phyloP scores from a whole-genome alignment of 2,888 invertebrate species.

The Pachliopta kotzebuea region DNA sequence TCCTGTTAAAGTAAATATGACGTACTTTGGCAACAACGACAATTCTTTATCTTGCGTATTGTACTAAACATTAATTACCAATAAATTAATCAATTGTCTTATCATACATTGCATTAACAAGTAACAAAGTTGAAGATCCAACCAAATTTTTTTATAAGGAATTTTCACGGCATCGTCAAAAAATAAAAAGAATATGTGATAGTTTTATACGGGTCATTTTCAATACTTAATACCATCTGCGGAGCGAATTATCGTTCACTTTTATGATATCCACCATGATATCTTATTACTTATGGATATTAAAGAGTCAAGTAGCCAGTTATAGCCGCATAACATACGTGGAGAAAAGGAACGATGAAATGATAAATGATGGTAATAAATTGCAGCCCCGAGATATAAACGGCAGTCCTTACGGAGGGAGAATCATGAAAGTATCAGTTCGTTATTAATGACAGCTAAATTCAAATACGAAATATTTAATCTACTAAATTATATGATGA shows the following conservation, averaged over 20 bases:
- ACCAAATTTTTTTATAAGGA: background rate
- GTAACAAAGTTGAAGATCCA: background rate
- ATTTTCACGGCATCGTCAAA: background rate
- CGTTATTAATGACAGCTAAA: constrained; percentile 31
- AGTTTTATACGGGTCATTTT: constrained; percentile 5
- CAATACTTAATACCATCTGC: constrained; percentile 11
- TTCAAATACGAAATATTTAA: constrained; percentile 14
- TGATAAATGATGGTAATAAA: constrained; percentile 69
- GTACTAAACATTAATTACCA: background rate
- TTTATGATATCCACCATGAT: constrained; percentile 23
- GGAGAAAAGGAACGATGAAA: constrained; percentile 53
- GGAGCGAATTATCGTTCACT: constrained; percentile 16
- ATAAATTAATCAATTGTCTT: background rate
- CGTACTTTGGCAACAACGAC: background rate
- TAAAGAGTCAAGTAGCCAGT: constrained; percentile 30
- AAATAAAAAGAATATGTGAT: constrained; percentile 6
- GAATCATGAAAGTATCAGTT: constrained; percentile 71
- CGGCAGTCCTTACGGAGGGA: constrained; percentile 55
- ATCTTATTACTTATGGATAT: constrained; percentile 24
- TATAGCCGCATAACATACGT: constrained; percentile 37
- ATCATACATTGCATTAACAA: no score
- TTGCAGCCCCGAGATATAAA: constrained; percentile 66
- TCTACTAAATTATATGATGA: background rate
- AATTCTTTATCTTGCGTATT: background rate
- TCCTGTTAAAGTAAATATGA: background rate